These are phyloP conservation scores for Eurypyga helias DNA, from an alignment of 2,113 vertebrate genomes.

Conservation along the genomic window DNA sequence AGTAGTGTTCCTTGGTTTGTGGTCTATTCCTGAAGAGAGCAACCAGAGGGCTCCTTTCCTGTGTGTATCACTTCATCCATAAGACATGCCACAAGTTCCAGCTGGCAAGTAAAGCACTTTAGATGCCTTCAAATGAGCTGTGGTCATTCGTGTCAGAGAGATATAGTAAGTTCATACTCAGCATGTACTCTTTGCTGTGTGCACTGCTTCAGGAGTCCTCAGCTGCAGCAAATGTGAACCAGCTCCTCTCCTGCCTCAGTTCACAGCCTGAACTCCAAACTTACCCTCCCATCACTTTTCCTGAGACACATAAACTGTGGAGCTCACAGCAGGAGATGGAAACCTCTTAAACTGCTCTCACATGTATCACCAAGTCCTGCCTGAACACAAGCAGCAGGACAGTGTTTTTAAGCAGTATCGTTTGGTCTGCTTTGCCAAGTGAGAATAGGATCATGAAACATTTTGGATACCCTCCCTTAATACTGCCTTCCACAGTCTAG, in stretches of 20 bases:
- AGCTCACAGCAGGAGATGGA: not conserved
- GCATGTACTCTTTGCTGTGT: not conserved
- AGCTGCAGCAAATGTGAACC: not conserved
- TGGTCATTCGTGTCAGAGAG: not conserved
- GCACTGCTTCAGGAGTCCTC: not conserved
- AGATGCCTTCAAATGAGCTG: not conserved
- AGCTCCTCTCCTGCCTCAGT: not conserved
- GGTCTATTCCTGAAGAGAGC: not conserved
- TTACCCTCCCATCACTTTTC: not conserved
- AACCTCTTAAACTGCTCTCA: not conserved
- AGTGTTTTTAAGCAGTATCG: not conserved
- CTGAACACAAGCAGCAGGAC: fast-evolving
- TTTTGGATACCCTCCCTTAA: not conserved
- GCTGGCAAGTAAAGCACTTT: not conserved
- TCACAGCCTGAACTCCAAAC: not conserved
- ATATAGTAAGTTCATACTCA: not conserved
- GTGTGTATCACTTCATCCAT: not conserved
- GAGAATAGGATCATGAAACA: not conserved
- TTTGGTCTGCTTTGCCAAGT: not conserved
- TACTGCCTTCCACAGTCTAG: not conserved
- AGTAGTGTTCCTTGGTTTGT: not conserved
- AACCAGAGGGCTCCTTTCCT: not conserved
- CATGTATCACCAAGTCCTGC: not conserved
- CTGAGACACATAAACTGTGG: not conserved
- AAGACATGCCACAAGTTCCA: not conserved